Conservation (phyloP, 1,140 invertebrate genomes). For the Rhynchophorus ferrugineus region DNA sequence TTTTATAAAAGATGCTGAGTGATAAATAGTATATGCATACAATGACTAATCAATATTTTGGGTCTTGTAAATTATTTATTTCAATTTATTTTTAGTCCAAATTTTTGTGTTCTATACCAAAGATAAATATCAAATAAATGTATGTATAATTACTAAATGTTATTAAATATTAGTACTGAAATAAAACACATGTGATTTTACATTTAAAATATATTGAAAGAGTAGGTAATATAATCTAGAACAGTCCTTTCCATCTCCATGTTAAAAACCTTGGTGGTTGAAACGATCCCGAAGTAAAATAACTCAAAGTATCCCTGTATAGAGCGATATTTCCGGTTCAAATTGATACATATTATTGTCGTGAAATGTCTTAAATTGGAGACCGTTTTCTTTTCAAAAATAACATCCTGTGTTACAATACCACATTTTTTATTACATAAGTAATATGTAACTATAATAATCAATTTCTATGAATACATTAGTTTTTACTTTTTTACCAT, state of each 20-base stretch:
- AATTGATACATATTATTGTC: conserved; percentile 23
- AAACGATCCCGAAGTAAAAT: conserved; percentile 12
- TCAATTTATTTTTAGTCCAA: too few relatives aligned
- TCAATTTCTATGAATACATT: background rate
- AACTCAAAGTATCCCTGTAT: conserved; percentile 14
- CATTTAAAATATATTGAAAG: conserved; percentile 25
- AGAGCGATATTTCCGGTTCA: conserved; percentile 3
- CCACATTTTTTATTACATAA: background rate
- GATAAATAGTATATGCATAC: too few relatives aligned
- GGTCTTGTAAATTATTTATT: too few relatives aligned
- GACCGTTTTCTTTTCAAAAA: conserved; percentile 13
- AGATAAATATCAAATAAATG: too few relatives aligned
- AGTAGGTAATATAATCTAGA: conserved; percentile 16
- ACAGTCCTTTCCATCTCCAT: conserved; percentile 19
- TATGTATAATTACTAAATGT: too few relatives aligned
- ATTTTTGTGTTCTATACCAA: too few relatives aligned
- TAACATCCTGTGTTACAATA: conserved; percentile 1
- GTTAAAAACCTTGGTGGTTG: conserved; percentile 4
- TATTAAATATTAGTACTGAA: too few relatives aligned
- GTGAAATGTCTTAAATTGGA: conserved; percentile 12
- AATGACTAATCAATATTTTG: too few relatives aligned
- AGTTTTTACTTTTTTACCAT: background rate
- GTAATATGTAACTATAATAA: too few relatives aligned
- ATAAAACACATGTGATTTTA: conserved; percentile 2
- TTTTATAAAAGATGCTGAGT: too few relatives aligned